A percentile compares a stretch with the other conserved stretches of the same genome.
These are phyloP conservation scores for Drosophila lacicola DNA, from an alignment of 2,888 invertebrate species.

Conservation along the genomic window DNA sequence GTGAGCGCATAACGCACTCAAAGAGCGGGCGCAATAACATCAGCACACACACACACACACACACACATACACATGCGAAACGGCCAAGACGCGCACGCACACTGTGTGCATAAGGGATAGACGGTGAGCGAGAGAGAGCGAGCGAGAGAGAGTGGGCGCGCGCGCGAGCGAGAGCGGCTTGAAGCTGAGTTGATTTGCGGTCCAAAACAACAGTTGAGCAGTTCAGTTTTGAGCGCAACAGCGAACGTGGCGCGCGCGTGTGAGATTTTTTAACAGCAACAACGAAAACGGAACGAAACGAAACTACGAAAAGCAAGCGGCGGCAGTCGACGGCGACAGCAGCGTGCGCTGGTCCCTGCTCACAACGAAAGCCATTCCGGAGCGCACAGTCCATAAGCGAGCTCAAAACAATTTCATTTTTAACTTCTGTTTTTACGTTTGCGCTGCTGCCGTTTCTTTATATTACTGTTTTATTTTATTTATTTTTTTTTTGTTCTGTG, in stretches of 20 bases:
- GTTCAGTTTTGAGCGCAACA: constrained; percentile 51
- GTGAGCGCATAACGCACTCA: constrained; percentile 28
- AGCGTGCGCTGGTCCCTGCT: constrained; percentile 64
- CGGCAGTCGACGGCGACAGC: constrained; percentile 71
- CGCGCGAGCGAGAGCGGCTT: constrained; percentile 36
- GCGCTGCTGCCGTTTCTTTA: constrained; percentile 17
- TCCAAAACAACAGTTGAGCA: constrained; percentile 20
- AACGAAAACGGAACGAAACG: constrained; percentile 56
- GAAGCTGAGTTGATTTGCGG: constrained; percentile 42
- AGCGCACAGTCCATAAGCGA: constrained; percentile 58
- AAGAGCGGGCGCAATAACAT: constrained; percentile 28
- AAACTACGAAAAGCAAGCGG: constrained; percentile 57
- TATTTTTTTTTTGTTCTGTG: constrained; percentile 16
- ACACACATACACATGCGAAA: neutral
- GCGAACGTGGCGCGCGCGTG: constrained; percentile 28
- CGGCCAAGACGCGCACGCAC: constrained; percentile 39
- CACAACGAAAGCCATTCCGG: constrained; percentile 62
- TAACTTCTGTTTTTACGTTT: constrained; percentile 40
- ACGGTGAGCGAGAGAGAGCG: constrained; percentile 4
- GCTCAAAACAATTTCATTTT: constrained; percentile 46
- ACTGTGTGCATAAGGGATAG: constrained; percentile 8
- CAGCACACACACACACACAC: constrained; percentile 21
- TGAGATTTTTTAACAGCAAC: constrained; percentile 22
- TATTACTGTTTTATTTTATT: constrained; percentile 3
- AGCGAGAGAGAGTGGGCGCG: constrained; percentile 15